Evolutionary conservation across 2,888 invertebrate species (phyloP), one percentile per base, ranked within the genome.

Genomic region (Plagiodera versicolora): DNA sequence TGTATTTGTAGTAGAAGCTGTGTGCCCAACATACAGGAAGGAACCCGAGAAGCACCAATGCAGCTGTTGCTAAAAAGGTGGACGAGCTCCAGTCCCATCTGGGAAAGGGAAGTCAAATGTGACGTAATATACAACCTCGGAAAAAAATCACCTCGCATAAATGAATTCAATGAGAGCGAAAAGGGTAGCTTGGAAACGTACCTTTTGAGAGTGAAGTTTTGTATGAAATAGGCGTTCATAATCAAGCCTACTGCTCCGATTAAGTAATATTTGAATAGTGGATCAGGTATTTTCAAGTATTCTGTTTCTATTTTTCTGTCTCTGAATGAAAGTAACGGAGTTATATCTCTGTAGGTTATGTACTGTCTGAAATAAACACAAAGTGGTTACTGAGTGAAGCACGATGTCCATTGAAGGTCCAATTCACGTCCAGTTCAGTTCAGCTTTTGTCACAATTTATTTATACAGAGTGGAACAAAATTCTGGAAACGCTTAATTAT

Each of bases 261-360:
- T 28, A 90, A 81, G 74, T 90, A 95, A 77, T 91, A 94, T 76
- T 93, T 94, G 74, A 94, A 91, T 66, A 95, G 84, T 0, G 91
- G 90, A 81, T 96, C 95, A 0, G 89, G 87, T 68, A 91, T 86
- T 53, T 85, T 80, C 51, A 92, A 79, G 77, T 90, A 95, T 2
- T 87, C 86, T 69, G 86, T 81, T 79, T 95, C 95, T 81, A 85
- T 84, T 39, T 82, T 82, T 60, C 80, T 84, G 69, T 86, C 84
- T 67, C 81, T 84, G 75, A 91, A 92, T 46, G 86, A 84, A 61
- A 91, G 75, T 56, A 87, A 83, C 67, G 86, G 80, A 30, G 85
- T 81, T 81, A 89, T 81, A 74, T 85, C 80, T 78, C 81, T 85
- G 67, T 84, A 83, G 66, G 83, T 83, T 65, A 86, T 84, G 83